Conservation (phyloP, 2,113 vertebrate species). For the Erythrocercus mccallii region DNA sequence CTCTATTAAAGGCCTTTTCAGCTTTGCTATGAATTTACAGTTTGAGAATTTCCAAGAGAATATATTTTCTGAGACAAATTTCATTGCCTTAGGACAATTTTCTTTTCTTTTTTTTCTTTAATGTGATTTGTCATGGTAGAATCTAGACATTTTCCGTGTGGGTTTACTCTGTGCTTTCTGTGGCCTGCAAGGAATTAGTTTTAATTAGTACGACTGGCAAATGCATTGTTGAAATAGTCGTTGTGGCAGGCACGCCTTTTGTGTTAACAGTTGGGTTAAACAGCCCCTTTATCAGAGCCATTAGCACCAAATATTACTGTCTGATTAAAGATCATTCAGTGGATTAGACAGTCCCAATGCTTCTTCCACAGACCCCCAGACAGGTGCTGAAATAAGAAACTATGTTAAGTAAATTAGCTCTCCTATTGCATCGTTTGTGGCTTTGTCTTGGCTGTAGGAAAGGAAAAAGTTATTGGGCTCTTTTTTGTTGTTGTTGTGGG, state of each 20-base stretch:
- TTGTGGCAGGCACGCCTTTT: conserved; percentile 8
- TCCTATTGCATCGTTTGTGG: neutral
- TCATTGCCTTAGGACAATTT: conserved; percentile 13
- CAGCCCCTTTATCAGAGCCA: conserved; percentile 19
- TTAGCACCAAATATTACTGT: conserved; percentile 49
- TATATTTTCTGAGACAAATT: conserved; percentile 28
- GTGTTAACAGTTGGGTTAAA: conserved; percentile 40
- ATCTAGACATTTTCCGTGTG: conserved; percentile 6
- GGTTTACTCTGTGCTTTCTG: neutral
- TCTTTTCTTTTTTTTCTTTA: neutral
- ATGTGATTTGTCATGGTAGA: conserved; percentile 21
- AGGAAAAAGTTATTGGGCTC: neutral
- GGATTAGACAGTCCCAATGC: conserved; percentile 8
- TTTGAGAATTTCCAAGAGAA: conserved; percentile 36
- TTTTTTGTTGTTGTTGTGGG: neutral
- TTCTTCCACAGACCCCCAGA: neutral
- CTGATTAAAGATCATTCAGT: conserved; percentile 49
- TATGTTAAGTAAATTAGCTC: conserved; percentile 17
- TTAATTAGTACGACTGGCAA: conserved; percentile 40
- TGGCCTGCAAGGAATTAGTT: conserved; percentile 49
- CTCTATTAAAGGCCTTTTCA: conserved; percentile 21
- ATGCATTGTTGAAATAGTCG: conserved; percentile 31
- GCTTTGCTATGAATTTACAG: conserved; percentile 10
- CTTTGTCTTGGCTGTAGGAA: neutral
- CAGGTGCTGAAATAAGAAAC: conserved; percentile 44